These are phyloP conservation scores for Aphelinus certus DNA, from an alignment of 1,140 invertebrate genomes.

Conservation along the genomic window DNA sequence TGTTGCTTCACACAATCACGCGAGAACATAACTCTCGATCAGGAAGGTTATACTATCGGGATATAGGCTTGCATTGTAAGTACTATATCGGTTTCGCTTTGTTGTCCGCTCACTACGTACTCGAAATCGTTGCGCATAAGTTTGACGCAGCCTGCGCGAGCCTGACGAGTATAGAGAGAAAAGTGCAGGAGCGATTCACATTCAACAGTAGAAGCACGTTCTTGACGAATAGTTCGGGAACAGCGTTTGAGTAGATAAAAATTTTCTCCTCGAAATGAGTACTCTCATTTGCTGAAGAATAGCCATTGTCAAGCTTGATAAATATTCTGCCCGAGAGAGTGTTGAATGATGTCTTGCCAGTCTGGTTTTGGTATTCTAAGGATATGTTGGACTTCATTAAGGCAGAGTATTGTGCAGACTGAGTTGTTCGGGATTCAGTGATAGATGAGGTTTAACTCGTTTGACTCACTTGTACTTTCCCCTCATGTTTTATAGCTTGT, in stretches of 20 bases:
- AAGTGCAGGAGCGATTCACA: conserved; percentile 2
- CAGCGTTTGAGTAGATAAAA: background rate
- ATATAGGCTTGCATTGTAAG: background rate
- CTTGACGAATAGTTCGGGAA: conserved; percentile 1
- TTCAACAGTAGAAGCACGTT: conserved; percentile 23
- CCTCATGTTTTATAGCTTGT: too few relatives aligned
- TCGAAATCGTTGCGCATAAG: too few relatives aligned
- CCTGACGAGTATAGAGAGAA: background rate
- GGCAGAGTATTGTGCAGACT: background rate
- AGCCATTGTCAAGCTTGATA: conserved; percentile 20
- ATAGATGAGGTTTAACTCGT: background rate
- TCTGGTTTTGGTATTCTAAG: conserved; percentile 12
- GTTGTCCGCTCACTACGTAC: too few relatives aligned
- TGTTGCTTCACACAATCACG: too few relatives aligned
- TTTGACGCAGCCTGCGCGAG: background rate
- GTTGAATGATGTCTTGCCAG: conserved; percentile 24
- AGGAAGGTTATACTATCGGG: too few relatives aligned
- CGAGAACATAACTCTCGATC: too few relatives aligned
- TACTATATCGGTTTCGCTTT: background rate
- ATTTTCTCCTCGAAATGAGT: background rate
- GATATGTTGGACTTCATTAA: background rate
- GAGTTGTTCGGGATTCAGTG: background rate
- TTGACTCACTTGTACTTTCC: too few relatives aligned
- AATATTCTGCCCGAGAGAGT: conserved; percentile 15
- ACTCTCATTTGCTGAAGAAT: background rate